Evolutionary conservation across 1,140 invertebrate genomes (phyloP).

Genomic region (Potamilus streckersoni): DNA sequence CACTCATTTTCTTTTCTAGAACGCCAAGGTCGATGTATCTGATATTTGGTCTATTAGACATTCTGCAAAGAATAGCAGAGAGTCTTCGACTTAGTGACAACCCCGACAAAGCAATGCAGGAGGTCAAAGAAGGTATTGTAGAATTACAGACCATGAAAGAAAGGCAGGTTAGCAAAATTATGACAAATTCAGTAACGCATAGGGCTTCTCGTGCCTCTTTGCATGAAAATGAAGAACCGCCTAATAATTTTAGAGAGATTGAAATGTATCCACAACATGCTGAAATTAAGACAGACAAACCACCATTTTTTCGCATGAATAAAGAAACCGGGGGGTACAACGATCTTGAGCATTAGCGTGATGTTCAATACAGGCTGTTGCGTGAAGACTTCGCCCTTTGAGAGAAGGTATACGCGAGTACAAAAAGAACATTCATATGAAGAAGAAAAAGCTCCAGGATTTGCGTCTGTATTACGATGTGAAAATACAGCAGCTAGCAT

Average conservation of each 20-base stretch:
- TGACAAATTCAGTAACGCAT: too few species aligned
- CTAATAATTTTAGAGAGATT: conserved; percentile 53
- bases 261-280: conserved; percentile 43
- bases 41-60: too few species aligned
- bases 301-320: conserved; percentile 73
- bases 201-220: too few species aligned
- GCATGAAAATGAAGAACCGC: conserved; percentile 27
- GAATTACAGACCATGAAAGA: too few species aligned
- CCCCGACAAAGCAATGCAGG: too few species aligned
- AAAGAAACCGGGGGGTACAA: conserved; percentile 73
- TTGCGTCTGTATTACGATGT: conserved; percentile 36
- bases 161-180: too few species aligned
- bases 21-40: too few species aligned
- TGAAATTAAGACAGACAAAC: conserved; percentile 40
- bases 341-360: conserved; percentile 79
- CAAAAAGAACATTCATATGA: neutral
- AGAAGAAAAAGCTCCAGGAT: conserved; percentile 28
- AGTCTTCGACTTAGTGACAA: too few species aligned
- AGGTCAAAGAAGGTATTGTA: too few species aligned
- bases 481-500: conserved; percentile 6
- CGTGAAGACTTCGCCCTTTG: conserved; percentile 76
- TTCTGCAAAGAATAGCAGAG: too few species aligned
- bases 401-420: conserved; percentile 55
- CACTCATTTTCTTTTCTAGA: too few species aligned
- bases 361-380: conserved; percentile 81